Evolutionary conservation across 2,113 vertebrate species (phyloP), one percentile per base, ranked within the genome.

Genomic region (Pterocles burchelli): DNA sequence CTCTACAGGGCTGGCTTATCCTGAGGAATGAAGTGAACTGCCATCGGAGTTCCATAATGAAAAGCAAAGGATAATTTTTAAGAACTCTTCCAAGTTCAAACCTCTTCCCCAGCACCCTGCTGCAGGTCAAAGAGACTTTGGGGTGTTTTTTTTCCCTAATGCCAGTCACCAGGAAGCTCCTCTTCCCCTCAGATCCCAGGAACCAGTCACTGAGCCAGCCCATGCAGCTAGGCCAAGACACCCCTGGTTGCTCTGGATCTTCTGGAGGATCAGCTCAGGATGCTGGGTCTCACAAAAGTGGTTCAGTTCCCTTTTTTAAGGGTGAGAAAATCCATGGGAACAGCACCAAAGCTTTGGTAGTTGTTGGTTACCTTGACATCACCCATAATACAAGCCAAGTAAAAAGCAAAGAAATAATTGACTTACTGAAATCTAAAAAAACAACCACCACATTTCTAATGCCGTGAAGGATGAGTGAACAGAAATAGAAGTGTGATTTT

Each of bases 391-490:
- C 15, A 92, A 94, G 71, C 49, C 58, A 91, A 93, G 28, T 58
- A 80, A 80, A 95, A 95, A 92, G 46, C 75, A 80, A 88, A 83
- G 57, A 90, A 95, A 90, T 70, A 90, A 90, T 16, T 94, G 55
- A 90, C 75, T 94, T 93, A 83, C 31, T 83, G 75, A 86, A 95
- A 88, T 62, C 67, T 70, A 11, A 70, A 88, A 88, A 77, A 88
- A 49, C 67, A 75, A 46, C 85, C 16, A 0, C 63, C 63, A 59
- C 0, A 0, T 83, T 90, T 88, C 75, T 92, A 73, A 77, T 88
- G 75, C 59, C 4, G 20, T 46, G 65, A 94, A 92, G 90, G 83
- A 94, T 6, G 1, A 92, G 51, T 10, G 71, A 88, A 77, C 82
- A 97, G 85, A 96, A 96, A 93, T 68, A 95, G 74, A 93, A 80